Evolutionary conservation across 2,113 vertebrate genomes (phyloP), one percentile per base, ranked within the genome.

Genomic region (Muscicapa adusta): DNA sequence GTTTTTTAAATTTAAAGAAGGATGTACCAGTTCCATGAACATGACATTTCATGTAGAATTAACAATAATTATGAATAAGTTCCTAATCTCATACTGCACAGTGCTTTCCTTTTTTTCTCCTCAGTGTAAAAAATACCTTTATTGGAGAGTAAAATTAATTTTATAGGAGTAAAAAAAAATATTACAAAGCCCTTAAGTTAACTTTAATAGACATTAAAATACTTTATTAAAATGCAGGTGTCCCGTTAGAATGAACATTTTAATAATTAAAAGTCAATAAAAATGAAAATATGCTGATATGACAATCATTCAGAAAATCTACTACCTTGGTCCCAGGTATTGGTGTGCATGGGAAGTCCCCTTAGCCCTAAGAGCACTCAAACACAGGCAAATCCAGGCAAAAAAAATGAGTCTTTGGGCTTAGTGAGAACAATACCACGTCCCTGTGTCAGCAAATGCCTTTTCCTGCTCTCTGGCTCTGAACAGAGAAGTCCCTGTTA

Each of bases 191-290:
- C 66, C 31, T 82, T 89, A 96, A 96, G 86, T 95, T 96, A 94
- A 85, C 82, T 97, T 94, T 95, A 94, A 96, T 76, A 85, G 88
- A 87, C 25, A n/a, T 86, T 75, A 63, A 94, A 96, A 93, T 58
- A 85, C 48, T 92, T 94, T 85, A 82, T 96, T 96, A 94, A 95
- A 94, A 89, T 93, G 60, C 90, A 89, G 86, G 92, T 96, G 67
- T 67, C 54, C 65, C 3, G 4, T 90, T 96, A 85, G 65, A 81
- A 23, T 91, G 82, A 88, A 48, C 40, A 77, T 88, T 56, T 94
- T 94, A 89, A 95, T 97, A 95, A 96, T 95, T 94, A 83, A 86
- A 91, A 65, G 31, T 71, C 82, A 96, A 91, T 93, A 94, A 80
- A 57, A 91, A 63, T 73, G 74, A 93, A 93, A 86, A 66, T 14